A percentile compares a stretch with the other conserved stretches of the same genome.
phyloP scores from a whole-genome alignment of 2,113 vertebrate genomes.

The Periophthalmodon schlosseri region DNA sequence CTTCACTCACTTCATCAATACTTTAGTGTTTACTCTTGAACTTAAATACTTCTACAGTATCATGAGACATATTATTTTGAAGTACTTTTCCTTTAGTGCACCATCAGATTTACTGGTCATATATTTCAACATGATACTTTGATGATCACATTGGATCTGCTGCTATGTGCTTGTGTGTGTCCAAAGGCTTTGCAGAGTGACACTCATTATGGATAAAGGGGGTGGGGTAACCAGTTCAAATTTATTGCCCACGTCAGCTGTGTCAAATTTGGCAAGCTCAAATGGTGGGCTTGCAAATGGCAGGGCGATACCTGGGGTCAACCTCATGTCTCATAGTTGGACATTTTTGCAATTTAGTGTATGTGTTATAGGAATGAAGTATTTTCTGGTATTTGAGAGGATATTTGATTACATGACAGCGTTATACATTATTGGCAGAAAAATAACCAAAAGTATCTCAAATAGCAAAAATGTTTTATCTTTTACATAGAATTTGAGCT shows the following conservation, averaged over 20 bases:
- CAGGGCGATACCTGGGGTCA: slow-evolving; percentile 73
- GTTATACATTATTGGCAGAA: not conserved
- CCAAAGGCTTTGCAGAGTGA: slow-evolving; percentile 50
- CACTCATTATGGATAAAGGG: slow-evolving; percentile 74
- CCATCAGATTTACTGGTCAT: not conserved
- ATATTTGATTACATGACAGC: not conserved
- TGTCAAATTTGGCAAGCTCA: slow-evolving; percentile 83
- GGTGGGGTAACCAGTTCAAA: slow-evolving; percentile 76
- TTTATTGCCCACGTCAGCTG: slow-evolving; percentile 82
- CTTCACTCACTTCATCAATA: too few relatives aligned
- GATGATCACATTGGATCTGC: slow-evolving; percentile 20
- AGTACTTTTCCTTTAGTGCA: too few relatives aligned
- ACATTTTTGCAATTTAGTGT: slow-evolving; percentile 27
- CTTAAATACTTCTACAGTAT: too few relatives aligned
- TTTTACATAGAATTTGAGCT: too few relatives aligned
- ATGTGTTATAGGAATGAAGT: not conserved
- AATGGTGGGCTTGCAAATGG: slow-evolving; percentile 83
- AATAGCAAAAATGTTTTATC: too few relatives aligned
- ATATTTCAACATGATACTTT: slow-evolving; percentile 6
- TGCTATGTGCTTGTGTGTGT: slow-evolving; percentile 49
- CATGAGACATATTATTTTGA: too few relatives aligned
- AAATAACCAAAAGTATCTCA: too few relatives aligned
- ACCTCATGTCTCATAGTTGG: slow-evolving; percentile 51
- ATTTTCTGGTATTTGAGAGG: not conserved
- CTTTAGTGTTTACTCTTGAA: too few relatives aligned